Evolutionary conservation across 37 sponge, comb jelly and placozoan genomes (phyloP).

Genomic region (Chondrosia reniformis): DNA sequence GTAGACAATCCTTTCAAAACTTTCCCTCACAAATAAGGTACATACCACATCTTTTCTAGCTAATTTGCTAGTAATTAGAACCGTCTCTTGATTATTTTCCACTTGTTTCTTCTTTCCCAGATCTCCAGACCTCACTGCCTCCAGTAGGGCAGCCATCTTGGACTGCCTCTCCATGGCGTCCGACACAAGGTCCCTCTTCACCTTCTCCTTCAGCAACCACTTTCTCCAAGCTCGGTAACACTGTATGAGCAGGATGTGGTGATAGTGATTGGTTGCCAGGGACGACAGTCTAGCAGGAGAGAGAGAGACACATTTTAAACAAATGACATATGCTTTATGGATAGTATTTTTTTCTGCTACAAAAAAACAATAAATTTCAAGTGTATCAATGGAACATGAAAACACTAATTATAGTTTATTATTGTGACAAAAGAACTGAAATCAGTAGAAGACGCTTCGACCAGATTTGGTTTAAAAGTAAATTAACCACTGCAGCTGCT

Average conservation of each 20-base stretch:
- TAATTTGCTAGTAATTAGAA: slow-evolving; percentile 8
- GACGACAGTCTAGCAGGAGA: neutral
- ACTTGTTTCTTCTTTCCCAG: neutral
- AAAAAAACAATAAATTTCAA: no score
- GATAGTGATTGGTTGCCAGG: neutral
- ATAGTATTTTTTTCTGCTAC: no score
- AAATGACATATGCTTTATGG: neutral
- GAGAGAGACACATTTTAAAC: neutral
- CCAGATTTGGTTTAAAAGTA: neutral
- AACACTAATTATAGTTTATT: no score
- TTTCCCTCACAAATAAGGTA: no score
- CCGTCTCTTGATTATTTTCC: neutral
- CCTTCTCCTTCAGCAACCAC: neutral
- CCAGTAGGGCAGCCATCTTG: slow-evolving; percentile 6
- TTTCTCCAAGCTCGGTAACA: no score
- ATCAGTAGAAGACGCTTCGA: neutral
- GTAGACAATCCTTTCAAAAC: no score
- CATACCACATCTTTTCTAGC: slow-evolving; percentile 12
- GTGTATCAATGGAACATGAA: no score
- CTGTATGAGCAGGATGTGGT: no score
- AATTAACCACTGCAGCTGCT: neutral
- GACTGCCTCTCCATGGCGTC: neutral
- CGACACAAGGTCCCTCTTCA: neutral
- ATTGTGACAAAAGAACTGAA: no score
- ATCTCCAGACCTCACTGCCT: neutral